phyloP scores from a whole-genome alignment of 2,888 invertebrate species.

The Trimorus sp. region DNA sequence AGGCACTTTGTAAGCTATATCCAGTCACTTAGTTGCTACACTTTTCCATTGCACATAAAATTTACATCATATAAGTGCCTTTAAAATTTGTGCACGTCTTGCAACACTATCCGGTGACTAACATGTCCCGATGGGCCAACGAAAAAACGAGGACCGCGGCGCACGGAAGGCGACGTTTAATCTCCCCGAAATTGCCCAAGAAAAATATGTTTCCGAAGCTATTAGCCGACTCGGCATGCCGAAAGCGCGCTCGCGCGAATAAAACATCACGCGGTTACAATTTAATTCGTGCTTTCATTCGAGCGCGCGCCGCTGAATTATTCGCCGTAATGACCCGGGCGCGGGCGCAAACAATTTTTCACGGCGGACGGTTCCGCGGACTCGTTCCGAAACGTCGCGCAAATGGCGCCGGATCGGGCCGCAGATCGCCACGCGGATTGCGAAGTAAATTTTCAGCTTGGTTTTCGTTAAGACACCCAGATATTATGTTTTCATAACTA shows the following conservation, averaged over 20 bases:
- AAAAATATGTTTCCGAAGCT: constrained; percentile 53
- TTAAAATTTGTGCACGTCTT: constrained; percentile 64
- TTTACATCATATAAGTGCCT: constrained; percentile 65
- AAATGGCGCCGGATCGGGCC: no score
- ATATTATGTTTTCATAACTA: no score
- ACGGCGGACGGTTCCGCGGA: no score
- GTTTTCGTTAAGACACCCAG: no score
- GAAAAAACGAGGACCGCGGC: constrained; percentile 24
- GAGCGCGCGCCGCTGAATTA: not conserved
- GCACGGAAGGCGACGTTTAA: constrained; percentile 44
- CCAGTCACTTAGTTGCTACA: constrained; percentile 61
- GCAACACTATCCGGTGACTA: constrained; percentile 63
- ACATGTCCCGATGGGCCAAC: constrained; percentile 61
- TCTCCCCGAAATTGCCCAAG: constrained; percentile 44
- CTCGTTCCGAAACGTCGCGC: no score
- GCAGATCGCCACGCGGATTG: no score
- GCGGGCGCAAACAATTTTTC: no score
- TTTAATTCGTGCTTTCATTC: constrained; percentile 41
- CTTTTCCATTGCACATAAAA: constrained; percentile 63
- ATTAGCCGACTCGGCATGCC: constrained; percentile 41
- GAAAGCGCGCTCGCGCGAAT: constrained; percentile 26
- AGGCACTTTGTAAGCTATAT: constrained; percentile 64
- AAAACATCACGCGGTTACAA: constrained; percentile 39
- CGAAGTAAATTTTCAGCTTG: no score
- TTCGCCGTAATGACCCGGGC: no score